Percentiles rank a stretch among this genome's conserved stretches.
These are phyloP conservation scores for Clarias macrocephalus DNA, from an alignment of 2,113 vertebrate species.

Conservation along the genomic window DNA sequence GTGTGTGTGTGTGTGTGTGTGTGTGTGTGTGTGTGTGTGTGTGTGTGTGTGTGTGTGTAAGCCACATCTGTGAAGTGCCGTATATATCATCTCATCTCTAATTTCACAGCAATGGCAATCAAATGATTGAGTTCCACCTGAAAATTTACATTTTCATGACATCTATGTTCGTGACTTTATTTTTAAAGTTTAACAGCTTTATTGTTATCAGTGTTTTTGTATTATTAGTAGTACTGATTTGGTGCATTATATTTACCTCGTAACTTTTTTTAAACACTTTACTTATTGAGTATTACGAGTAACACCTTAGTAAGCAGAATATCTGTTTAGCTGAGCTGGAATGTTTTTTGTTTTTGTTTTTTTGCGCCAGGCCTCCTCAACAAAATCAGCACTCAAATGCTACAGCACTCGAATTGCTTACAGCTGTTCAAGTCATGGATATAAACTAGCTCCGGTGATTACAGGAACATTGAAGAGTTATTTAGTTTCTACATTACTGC, in stretches of 20 bases:
- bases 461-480: not conserved
- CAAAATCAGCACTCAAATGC: not conserved
- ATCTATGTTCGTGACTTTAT: not conserved
- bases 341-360: not conserved
- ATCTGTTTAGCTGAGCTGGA: not conserved
- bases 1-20: slow-evolving; percentile 15
- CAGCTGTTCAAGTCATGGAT: not conserved
- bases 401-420: not conserved
- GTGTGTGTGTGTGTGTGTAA: slow-evolving; percentile 14
- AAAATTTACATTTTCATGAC: not conserved
- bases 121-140: not conserved
- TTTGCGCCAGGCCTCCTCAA: not conserved
- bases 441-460: not conserved
- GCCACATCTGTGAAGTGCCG: not conserved
- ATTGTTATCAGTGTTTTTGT: not conserved
- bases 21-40: slow-evolving; percentile 21
- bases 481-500: not conserved
- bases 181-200: not conserved
- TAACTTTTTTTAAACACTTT: not conserved
- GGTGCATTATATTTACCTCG: not conserved
- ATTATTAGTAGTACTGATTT: not conserved
- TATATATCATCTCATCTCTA: slow-evolving; percentile 5
- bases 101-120: not conserved
- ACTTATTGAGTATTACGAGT: not conserved
- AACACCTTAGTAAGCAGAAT: not conserved